phyloP scores from a whole-genome alignment of 2,113 vertebrate genomes.

The Nestor notabilis region DNA sequence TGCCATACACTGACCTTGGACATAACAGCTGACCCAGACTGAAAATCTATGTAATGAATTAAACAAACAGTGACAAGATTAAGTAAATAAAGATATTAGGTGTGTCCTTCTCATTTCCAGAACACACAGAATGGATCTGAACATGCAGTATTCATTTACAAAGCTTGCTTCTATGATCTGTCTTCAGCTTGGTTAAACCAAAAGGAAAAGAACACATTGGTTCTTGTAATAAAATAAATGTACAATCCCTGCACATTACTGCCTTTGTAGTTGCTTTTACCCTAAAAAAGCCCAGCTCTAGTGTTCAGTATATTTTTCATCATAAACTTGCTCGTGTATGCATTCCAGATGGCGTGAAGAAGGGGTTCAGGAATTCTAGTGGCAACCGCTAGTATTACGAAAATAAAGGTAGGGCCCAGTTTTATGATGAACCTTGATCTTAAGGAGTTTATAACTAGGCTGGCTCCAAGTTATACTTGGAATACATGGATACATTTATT shows the following conservation, averaged over 20 bases:
- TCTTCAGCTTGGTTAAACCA: not conserved
- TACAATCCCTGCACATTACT: conserved; percentile 28
- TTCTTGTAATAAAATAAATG: conserved; percentile 36
- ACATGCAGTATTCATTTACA: not conserved
- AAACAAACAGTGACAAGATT: not conserved
- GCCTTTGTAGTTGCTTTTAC: conserved; percentile 56
- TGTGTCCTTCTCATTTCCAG: not conserved
- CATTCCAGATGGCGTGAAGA: conserved; percentile 65
- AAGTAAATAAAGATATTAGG: not conserved
- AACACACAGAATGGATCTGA: not conserved
- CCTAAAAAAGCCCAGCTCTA: conserved; percentile 36
- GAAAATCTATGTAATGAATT: not conserved
- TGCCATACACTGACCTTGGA: not conserved
- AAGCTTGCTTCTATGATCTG: not conserved
- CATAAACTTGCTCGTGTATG: conserved; percentile 58
- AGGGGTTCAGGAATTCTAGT: conserved; percentile 56
- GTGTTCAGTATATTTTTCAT: conserved; percentile 52
- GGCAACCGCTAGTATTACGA: conserved; percentile 45
- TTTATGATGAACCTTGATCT: conserved; percentile 71
- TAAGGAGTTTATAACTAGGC: conserved; percentile 65
- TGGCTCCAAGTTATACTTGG: conserved; percentile 62
- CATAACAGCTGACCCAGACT: not conserved
- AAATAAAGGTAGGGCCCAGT: conserved; percentile 62
- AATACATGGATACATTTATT: conserved; percentile 55
- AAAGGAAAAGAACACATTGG: conserved; percentile 30